Evolutionary conservation across 2,888 invertebrate genomes (phyloP), one percentile per base, ranked within the genome.

Genomic region (Nomada lathburiana): DNA sequence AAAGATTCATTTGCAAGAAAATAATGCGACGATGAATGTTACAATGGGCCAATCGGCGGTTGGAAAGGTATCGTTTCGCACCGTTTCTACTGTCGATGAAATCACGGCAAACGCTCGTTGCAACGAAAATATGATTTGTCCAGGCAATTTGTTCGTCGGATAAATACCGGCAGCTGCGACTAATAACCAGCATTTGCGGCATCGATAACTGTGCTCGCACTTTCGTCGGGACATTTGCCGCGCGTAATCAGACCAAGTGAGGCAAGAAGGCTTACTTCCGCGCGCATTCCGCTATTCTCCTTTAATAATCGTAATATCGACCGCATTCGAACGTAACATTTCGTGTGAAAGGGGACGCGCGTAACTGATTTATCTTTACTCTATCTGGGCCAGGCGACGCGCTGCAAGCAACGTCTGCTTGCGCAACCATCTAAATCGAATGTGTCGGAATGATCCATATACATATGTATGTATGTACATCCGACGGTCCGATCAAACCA

Each of bases 151-250:
- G 79, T 84, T 84, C 55, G 71, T 13, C 10, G 3, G 16, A 53
- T 76, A 82, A 85, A 85, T 57, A 71, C 65, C 69, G n/a, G 18
- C 47, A 26, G 62, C 47, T 23, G 42, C 60, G 55, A 65, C 81
- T 70, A 85, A 84, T 60, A 71, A 74, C 64, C 68, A 4, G 18
- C 75, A 68, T 82, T 84, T 64, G 78, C 52, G 64, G 57, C 55
- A 55, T 47, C 53, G 73, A 74, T 73, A 76, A 83, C 76, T 74
- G 75, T 53, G 69, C 23, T 53, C 9, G 47, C 62, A 47, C 10
- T 77, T 2, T 2, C 23, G 16, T 47, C 62, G 55, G n/a, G 11
- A 20, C 23, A 55, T 74, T 67, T 20, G 42, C 59, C 44, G 47
- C 73, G 47, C n/a, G 2, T 9, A 29, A 29, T 29, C 29, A 4